These are phyloP conservation scores for Picathartes gymnocephalus DNA, from an alignment of 2,113 vertebrate species.

Conservation along the genomic window DNA sequence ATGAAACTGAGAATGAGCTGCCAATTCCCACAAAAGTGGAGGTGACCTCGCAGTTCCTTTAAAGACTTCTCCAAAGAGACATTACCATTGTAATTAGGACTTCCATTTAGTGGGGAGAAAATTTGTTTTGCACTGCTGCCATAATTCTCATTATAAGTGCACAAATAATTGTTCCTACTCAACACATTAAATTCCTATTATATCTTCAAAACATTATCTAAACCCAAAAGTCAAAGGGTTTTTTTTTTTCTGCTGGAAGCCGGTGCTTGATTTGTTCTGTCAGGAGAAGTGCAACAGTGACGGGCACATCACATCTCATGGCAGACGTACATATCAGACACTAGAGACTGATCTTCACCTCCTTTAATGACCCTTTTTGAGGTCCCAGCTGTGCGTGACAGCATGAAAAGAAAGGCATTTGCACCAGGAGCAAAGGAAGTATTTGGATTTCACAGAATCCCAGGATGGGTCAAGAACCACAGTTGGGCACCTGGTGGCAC, in stretches of 20 bases:
- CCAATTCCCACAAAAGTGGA: neutral
- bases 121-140: neutral
- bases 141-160: neutral
- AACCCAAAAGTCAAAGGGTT: neutral
- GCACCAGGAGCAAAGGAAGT: neutral
- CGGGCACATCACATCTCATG: rapidly evolving
- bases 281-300: neutral
- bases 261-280: neutral
- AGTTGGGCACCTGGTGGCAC: rapidly evolving
- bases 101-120: neutral
- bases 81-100: slow-evolving; percentile 16
- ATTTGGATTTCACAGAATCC: neutral
- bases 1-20: neutral
- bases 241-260: neutral
- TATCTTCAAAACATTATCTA: neutral
- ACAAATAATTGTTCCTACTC: neutral
- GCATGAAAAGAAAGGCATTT: neutral
- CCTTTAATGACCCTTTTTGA: neutral
- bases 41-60: neutral
- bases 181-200: neutral
- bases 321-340: neutral
- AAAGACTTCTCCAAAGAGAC: neutral
- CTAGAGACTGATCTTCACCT: neutral
- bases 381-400: neutral
- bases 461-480: rapidly evolving